Conservation (phyloP, 2,888 invertebrate species). For the Erebia ligea region DNA sequence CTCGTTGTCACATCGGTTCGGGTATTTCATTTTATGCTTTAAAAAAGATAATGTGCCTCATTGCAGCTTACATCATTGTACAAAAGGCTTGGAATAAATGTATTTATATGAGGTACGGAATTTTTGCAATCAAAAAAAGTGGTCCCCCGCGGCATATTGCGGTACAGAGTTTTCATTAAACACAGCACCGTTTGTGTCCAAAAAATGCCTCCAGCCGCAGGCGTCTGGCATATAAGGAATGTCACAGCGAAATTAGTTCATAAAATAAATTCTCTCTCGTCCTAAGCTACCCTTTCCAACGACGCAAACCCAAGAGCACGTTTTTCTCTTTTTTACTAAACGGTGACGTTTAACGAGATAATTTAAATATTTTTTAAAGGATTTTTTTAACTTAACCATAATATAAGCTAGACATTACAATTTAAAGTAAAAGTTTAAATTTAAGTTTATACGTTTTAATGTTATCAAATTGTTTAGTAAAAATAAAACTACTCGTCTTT, state of each 20-base stretch:
- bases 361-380: background rate
- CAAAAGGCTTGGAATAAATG: conserved; percentile 56
- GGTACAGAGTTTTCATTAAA: conserved; percentile 81
- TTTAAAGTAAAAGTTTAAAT: too few species aligned
- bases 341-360: background rate
- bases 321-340: conserved; percentile 32
- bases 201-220: conserved; percentile 72
- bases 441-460: too few species aligned
- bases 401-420: too few species aligned
- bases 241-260: conserved; percentile 80
- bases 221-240: conserved; percentile 73
- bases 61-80: conserved; percentile 42
- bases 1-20: background rate
- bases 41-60: conserved; percentile 26
- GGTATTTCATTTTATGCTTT: background rate
- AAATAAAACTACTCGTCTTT: too few species aligned
- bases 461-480: too few species aligned
- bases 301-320: conserved; percentile 45
- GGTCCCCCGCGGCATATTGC: conserved; percentile 74
- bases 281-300: conserved; percentile 51
- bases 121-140: conserved; percentile 75
- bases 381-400: background rate
- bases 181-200: conserved; percentile 69
- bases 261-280: conserved; percentile 69
- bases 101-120: conserved; percentile 68